Conservation (phyloP, 1,140 invertebrate genomes). For the Chrysoperla carnea region DNA sequence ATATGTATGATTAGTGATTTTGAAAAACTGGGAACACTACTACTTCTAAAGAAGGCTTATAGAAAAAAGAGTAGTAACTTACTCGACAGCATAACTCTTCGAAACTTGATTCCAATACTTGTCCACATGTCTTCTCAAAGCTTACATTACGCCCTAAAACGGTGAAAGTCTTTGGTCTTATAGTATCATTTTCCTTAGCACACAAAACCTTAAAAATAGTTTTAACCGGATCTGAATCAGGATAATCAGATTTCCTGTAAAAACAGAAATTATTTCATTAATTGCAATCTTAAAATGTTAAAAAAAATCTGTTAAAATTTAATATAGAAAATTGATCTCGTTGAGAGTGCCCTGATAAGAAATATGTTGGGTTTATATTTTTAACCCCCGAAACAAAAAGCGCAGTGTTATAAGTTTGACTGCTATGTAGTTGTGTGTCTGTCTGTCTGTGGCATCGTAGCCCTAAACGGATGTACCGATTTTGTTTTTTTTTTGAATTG, state of each 20-base stretch:
- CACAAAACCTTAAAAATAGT: slow-evolving; percentile 77
- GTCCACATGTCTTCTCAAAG: slow-evolving; percentile 81
- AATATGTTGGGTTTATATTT: too few species aligned
- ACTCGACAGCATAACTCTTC: slow-evolving; percentile 80
- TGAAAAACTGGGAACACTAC: not conserved
- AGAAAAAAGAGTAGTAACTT: slow-evolving; percentile 18
- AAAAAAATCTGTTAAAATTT: too few species aligned
- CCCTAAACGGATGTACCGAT: too few species aligned
- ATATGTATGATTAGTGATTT: too few species aligned
- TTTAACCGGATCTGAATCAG: slow-evolving; percentile 46
- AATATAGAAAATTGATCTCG: too few species aligned
- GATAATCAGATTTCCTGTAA: not conserved
- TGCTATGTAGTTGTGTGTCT: too few species aligned
- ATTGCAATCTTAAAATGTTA: too few species aligned
- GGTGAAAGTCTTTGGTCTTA: slow-evolving; percentile 63
- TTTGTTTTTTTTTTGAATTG: too few species aligned
- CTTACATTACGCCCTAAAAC: slow-evolving; percentile 78
- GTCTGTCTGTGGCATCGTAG: too few species aligned
- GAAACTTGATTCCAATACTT: slow-evolving; percentile 79
- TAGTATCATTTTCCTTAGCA: slow-evolving; percentile 78
- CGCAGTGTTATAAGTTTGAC: too few species aligned
- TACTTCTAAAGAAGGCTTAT: not conserved
- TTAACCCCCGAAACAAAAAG: too few species aligned
- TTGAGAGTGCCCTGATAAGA: too few species aligned
- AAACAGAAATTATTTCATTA: not conserved